Evolutionary conservation across 2,888 invertebrate genomes (phyloP).

Genomic region (Atethmia centrago): DNA sequence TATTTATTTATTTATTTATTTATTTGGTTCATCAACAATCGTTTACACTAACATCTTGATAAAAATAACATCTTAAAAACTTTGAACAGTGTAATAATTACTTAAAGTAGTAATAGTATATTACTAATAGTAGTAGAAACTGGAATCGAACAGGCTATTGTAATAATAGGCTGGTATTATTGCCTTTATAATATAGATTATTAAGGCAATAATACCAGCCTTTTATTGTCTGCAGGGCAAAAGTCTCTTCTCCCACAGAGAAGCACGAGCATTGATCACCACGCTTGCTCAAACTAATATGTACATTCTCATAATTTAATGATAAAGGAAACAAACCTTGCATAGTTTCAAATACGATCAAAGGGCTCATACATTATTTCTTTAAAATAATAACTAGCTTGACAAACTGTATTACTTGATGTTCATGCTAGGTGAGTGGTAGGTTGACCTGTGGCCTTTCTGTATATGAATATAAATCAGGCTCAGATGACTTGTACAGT

Average conservation of each 20-base stretch:
- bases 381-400: not conserved
- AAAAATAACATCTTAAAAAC: too few relatives aligned
- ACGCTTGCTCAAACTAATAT: not conserved
- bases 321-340: not conserved
- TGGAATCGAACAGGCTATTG: too few relatives aligned
- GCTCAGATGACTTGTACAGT: not conserved
- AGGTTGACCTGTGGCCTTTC: not conserved
- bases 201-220: not conserved
- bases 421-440: not conserved
- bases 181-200: too few relatives aligned
- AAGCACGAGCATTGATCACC: too few relatives aligned
- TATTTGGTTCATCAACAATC: too few relatives aligned
- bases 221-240: not conserved
- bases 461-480: not conserved
- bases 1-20: too few relatives aligned
- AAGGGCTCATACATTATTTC: not conserved
- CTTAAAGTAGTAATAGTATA: too few relatives aligned
- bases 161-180: too few relatives aligned
- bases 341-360: not conserved
- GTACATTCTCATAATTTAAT: not conserved
- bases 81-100: too few relatives aligned
- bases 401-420: not conserved
- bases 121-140: too few relatives aligned
- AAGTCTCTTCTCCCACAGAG: not conserved
- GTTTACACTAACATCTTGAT: too few relatives aligned